Base-by-base conservation (phyloP, 2,797 vertebrate species). In the Peromyscus nudipes region DNA sequence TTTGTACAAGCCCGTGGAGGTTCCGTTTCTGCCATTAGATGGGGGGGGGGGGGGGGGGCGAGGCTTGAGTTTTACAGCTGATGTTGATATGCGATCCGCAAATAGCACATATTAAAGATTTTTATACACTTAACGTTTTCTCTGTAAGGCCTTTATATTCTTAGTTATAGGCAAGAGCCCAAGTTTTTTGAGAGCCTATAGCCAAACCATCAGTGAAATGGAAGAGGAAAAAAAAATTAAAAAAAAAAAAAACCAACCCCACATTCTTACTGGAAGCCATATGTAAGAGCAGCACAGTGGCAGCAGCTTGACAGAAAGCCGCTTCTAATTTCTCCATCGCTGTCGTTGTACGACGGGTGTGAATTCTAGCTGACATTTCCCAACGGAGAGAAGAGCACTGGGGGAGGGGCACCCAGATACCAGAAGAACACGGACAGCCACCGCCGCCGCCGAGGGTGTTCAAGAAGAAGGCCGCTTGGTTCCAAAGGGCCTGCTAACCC, bases 301-400 rank as follows among this genome's bases (percentile, higher is more conserved):
- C 69, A 84, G 89, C 37, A 49, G 83, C 86, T 71, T 80, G 77
- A 83, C 85, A 95, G 92, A 92, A 89, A 90, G 95, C 89, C 40
- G 73, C 62, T 92, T 97, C 96, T 96, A 96, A 93, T 96, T 97
- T 96, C 94, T 93, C 65, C 92, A 93, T 93, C 82, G 91, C 93
- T 94, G 96, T 73, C 95, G 77, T 86, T 95, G 27, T 34, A 90
- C 79, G 76, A 65, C 77, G 91, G 86, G 94, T 96, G 96, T 96
- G 96, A 96, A 96, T 97, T 96, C 92, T 91, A 94, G 97, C 57
- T 96, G 95, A 94, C 96, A 97, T 97, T 96, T 97, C 92, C 89
- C 95, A 94, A 88, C 2, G 49, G 90, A 91, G 65, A 75, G 69
- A 81, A 96, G 82, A 76, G n/a, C 89, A 49, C 40, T 43, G 19